Evolutionary conservation across 2,113 vertebrate genomes (phyloP).

Genomic region (Poeciliopsis occidentalis): DNA sequence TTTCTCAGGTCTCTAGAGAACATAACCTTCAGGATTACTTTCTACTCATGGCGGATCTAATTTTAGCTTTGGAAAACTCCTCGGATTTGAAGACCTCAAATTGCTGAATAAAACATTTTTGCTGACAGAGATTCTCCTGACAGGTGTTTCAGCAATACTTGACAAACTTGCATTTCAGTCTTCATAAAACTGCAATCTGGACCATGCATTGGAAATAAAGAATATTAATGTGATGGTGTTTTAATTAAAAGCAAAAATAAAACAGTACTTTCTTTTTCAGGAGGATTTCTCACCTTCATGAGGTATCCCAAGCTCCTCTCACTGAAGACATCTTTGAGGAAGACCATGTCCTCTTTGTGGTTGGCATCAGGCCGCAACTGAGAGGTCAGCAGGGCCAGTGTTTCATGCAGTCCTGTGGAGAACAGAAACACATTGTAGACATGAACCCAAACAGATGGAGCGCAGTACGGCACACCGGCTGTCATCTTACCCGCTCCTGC

Average conservation of each 20-base stretch:
- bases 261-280: not conserved
- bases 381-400: constrained; percentile 92
- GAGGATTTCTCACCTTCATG: constrained; percentile 85
- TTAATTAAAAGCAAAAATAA: not conserved
- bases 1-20: too few species aligned
- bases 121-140: too few species aligned
- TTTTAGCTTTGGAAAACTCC: too few species aligned
- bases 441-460: constrained; percentile 42
- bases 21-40: too few species aligned
- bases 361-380: constrained; percentile 93
- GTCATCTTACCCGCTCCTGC: constrained; percentile 87
- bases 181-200: too few species aligned
- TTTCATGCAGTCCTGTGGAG: constrained; percentile 89
- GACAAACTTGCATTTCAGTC: too few species aligned
- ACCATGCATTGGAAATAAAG: not conserved
- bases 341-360: constrained; percentile 95
- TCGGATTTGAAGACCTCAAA: too few species aligned
- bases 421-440: not conserved
- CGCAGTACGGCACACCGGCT: constrained; percentile 4
- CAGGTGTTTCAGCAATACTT: too few species aligned
- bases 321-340: constrained; percentile 93
- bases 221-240: not conserved
- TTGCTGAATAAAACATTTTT: too few species aligned
- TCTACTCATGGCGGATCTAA: too few species aligned
- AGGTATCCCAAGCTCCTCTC: constrained; percentile 91